phyloP scores from a whole-genome alignment of 1,140 invertebrate genomes.

The Polypedilum pembai region DNA sequence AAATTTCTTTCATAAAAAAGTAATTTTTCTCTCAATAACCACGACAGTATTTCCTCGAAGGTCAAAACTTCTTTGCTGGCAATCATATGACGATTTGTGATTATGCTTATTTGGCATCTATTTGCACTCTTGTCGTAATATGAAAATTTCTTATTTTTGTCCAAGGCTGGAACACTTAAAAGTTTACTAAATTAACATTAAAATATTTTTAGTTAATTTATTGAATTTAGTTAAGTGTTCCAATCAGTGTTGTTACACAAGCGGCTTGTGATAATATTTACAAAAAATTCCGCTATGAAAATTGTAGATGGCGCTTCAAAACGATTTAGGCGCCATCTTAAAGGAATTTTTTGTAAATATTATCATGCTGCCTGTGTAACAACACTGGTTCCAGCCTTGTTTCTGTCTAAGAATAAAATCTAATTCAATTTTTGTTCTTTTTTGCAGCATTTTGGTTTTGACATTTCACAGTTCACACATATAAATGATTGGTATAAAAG shows the following conservation, averaged over 20 bases:
- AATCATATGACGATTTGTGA: neutral
- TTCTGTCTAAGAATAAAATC: neutral
- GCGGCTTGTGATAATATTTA: no score
- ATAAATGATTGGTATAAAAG: neutral
- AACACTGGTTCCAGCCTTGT: no score
- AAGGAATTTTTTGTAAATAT: no score
- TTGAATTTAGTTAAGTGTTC: no score
- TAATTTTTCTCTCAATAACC: neutral
- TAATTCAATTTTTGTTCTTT: neutral
- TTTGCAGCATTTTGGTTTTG: neutral
- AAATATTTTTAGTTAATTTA: no score
- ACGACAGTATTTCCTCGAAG: neutral
- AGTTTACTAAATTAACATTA: no score
- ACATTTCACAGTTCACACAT: neutral
- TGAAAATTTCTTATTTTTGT: neutral
- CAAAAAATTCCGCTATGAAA: no score
- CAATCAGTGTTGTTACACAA: no score
- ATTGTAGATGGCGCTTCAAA: no score
- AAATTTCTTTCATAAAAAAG: neutral
- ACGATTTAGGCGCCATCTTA: no score
- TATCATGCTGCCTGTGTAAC: no score
- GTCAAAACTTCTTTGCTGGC: neutral
- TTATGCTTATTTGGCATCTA: slow-evolving; percentile 21
- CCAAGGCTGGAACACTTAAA: no score
- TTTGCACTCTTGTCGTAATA: slow-evolving; percentile 2